These are phyloP conservation scores for Ciconia maguari DNA, from an alignment of 2,113 vertebrate genomes.

Conservation along the genomic window DNA sequence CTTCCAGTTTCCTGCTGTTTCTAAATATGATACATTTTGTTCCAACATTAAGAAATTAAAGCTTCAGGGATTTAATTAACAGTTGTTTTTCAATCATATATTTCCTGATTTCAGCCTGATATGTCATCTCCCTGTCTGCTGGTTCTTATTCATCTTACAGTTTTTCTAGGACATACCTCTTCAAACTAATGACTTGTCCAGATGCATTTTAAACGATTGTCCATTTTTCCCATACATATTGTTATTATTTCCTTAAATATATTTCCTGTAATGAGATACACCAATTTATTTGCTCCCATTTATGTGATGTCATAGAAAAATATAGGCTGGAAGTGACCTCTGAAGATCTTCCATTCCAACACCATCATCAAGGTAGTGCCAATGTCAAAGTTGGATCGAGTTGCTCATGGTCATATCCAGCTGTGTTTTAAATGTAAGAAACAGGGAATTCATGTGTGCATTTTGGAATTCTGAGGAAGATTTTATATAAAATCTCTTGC, in stretches of 20 bases:
- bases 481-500: not conserved
- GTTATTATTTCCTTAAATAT: not conserved
- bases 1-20: not conserved
- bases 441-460: not conserved
- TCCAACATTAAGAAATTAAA: not conserved
- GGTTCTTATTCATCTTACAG: not conserved
- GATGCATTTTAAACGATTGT: not conserved
- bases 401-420: not conserved
- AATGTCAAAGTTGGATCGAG: not conserved
- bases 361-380: not conserved
- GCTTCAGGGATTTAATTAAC: not conserved
- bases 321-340: not conserved
- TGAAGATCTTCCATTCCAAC: not conserved
- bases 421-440: not conserved
- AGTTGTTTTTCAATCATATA: not conserved
- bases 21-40: not conserved
- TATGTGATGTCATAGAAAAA: not conserved
- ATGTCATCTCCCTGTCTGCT: not conserved
- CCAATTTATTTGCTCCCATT: not conserved
- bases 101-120: not conserved
- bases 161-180: not conserved
- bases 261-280: not conserved
- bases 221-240: not conserved
- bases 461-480: not conserved
- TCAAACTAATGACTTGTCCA: not conserved